A percentile compares a stretch with the other conserved stretches of the same genome.
Conservation (phyloP, 2,888 invertebrate species). For the Morpho helenor region DNA sequence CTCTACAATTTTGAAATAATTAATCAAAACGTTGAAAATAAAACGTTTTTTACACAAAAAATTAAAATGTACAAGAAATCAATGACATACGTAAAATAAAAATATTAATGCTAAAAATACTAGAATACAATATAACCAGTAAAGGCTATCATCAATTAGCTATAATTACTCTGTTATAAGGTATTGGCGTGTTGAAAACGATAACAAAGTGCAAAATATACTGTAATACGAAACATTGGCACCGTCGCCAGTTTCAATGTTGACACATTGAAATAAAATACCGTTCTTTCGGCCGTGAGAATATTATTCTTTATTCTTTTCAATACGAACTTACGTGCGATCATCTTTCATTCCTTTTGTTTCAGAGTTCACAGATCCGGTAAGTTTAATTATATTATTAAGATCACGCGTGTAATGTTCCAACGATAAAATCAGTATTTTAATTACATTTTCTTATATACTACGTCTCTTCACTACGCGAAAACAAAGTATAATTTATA, state of each 20-base stretch:
- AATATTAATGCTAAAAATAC: too few species aligned
- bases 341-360: conserved; percentile 28
- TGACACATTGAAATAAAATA: conserved; percentile 38
- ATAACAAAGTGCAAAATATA: conserved; percentile 37
- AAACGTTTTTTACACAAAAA: too few species aligned
- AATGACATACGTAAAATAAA: too few species aligned
- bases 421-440: too few species aligned
- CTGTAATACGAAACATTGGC: conserved; percentile 42
- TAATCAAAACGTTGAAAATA: too few species aligned
- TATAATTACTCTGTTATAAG: conserved; percentile 3
- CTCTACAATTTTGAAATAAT: too few species aligned
- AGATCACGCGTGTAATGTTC: not conserved
- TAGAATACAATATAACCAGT: not conserved
- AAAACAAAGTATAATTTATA: too few species aligned
- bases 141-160: not conserved
- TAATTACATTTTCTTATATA: too few species aligned
- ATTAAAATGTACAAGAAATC: too few species aligned
- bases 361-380: conserved; percentile 20
- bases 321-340: conserved; percentile 29
- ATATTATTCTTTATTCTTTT: conserved; percentile 32
- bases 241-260: conserved; percentile 36
- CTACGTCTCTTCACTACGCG: too few species aligned
- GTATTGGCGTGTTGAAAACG: conserved; percentile 26
- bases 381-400: conserved; percentile 14
- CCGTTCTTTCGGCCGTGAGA: conserved; percentile 37